Conservation (phyloP, 2,113 vertebrate genomes). For the Chionodraco myersi region DNA sequence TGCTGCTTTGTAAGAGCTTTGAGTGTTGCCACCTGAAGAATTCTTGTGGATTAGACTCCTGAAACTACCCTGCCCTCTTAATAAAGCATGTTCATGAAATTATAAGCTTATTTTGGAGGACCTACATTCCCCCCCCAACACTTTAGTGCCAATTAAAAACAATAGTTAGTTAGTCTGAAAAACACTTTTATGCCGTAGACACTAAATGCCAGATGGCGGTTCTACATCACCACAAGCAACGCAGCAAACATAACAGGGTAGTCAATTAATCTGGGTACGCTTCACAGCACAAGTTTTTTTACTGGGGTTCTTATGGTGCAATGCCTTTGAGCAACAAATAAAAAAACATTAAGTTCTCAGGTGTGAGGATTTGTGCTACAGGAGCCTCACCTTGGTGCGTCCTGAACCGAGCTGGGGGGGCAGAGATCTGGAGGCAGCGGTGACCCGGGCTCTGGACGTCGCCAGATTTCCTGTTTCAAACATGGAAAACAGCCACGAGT, state of each 20-base stretch:
- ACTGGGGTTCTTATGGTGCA: slow-evolving; percentile 58
- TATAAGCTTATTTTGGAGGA: slow-evolving; percentile 11
- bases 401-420: slow-evolving; percentile 90
- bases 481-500: background rate
- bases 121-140: slow-evolving; percentile 22
- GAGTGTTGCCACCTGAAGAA: background rate
- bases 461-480: slow-evolving; percentile 91
- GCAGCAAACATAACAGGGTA: slow-evolving; percentile 71
- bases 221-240: slow-evolving; percentile 74
- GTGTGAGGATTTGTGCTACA: slow-evolving; percentile 35
- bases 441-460: slow-evolving; percentile 90
- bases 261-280: slow-evolving; percentile 72
- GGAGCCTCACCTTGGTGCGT: slow-evolving; percentile 88
- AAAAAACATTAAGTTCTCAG: slow-evolving; percentile 57
- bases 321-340: slow-evolving; percentile 73
- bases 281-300: slow-evolving; percentile 49
- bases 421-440: slow-evolving; percentile 92
- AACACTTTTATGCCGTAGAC: slow-evolving; percentile 51
- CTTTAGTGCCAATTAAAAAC: slow-evolving; percentile 54
- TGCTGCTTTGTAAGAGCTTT: background rate
- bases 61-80: slow-evolving; percentile 2
- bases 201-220: slow-evolving; percentile 73
- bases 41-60: slow-evolving; percentile 1
- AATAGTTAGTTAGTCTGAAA: slow-evolving; percentile 46
- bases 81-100: background rate